Conservation (phyloP, 2,797 vertebrate genomes). For the Cossypha caffra region DNA sequence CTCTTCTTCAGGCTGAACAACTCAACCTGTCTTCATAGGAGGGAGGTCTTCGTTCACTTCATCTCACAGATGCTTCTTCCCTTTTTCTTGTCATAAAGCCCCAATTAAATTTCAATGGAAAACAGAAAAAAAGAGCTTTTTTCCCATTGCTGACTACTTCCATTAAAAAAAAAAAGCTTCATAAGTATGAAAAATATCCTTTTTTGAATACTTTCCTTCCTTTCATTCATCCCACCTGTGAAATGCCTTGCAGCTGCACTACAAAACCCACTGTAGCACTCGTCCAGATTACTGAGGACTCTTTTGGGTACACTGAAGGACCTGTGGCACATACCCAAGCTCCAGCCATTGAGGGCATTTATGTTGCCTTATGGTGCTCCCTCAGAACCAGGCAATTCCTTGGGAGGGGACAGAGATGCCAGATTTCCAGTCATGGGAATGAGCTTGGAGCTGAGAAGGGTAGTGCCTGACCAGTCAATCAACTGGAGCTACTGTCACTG, state of each 20-base stretch:
- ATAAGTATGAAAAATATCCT: neutral
- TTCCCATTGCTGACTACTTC: neutral
- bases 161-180: neutral
- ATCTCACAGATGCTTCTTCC: neutral
- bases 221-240: neutral
- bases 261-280: neutral
- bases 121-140: neutral
- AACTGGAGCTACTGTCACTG: neutral
- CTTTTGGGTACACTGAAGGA: neutral
- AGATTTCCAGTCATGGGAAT: neutral
- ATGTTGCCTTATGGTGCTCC: accelerated
- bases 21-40: neutral
- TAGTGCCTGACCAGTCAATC: neutral
- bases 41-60: neutral
- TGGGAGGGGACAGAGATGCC: neutral
- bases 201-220: neutral
- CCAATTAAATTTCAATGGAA: neutral
- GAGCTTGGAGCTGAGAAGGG: neutral
- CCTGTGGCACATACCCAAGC: neutral
- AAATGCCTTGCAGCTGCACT: neutral
- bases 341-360: neutral
- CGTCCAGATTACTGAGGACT: neutral
- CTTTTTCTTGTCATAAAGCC: neutral
- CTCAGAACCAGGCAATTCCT: neutral
- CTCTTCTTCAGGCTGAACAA: neutral